A percentile compares a stretch with the other conserved stretches of the same genome.
These are phyloP conservation scores for Campoplex nolae DNA, from an alignment of 2,888 invertebrate genomes.

Conservation along the genomic window DNA sequence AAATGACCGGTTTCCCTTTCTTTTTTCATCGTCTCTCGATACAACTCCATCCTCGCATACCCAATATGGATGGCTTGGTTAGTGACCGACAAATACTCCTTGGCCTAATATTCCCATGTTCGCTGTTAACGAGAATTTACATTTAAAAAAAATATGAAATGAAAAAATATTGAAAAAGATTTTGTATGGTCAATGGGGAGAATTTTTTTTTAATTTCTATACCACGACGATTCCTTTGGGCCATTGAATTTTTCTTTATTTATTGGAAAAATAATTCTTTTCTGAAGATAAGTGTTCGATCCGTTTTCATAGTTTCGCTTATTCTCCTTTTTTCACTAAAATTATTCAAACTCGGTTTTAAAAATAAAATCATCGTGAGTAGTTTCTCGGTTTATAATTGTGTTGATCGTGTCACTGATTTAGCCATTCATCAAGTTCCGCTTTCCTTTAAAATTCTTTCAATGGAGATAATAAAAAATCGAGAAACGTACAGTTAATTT, in stretches of 20 bases:
- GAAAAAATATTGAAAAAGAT: background rate
- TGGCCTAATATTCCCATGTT: background rate
- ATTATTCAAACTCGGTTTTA: background rate
- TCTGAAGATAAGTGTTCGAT: no score
- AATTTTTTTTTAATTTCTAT: background rate
- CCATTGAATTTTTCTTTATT: no score
- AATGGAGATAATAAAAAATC: background rate
- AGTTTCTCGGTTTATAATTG: no score
- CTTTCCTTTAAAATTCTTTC: background rate
- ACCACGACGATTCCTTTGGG: no score
- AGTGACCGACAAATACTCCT: background rate
- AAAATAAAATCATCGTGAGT: background rate
- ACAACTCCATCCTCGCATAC: background rate
- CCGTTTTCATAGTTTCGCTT: background rate
- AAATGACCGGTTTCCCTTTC: background rate
- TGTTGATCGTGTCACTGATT: background rate
- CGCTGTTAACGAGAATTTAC: background rate
- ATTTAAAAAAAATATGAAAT: no score
- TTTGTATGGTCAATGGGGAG: background rate
- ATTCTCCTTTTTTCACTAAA: background rate
- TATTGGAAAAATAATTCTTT: no score
- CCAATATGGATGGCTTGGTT: background rate
- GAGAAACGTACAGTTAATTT: background rate
- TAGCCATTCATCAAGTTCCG: background rate
- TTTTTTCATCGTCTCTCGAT: background rate